Evolutionary conservation across 2,113 vertebrate genomes (phyloP).

Genomic region (Odontesthes bonariensis): DNA sequence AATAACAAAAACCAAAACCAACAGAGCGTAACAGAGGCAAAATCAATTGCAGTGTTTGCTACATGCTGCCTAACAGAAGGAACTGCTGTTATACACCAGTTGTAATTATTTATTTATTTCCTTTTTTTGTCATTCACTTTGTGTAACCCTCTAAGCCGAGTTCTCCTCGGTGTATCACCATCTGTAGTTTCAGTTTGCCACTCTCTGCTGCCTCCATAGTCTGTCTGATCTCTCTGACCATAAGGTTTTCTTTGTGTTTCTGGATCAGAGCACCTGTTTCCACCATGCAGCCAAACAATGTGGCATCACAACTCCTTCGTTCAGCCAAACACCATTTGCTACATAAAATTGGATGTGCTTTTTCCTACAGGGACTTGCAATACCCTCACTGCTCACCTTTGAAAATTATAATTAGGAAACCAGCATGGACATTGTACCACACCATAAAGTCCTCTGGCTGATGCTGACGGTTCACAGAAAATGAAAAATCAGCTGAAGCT

Average conservation of each 20-base stretch:
- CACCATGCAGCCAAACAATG: neutral
- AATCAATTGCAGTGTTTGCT: no score
- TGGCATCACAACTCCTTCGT: neutral
- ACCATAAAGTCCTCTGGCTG: constrained; percentile 25
- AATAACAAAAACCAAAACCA: no score
- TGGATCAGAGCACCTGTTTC: constrained; percentile 8
- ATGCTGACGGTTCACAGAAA: constrained; percentile 22
- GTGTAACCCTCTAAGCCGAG: neutral
- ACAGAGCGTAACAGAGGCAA: no score
- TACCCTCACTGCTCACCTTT: constrained; percentile 41
- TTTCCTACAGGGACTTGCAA: constrained; percentile 24
- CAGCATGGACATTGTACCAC: constrained; percentile 36
- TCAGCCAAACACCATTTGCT: constrained; percentile 40
- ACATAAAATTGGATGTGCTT: constrained; percentile 57
- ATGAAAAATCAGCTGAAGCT: constrained; percentile 28
- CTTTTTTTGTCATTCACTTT: neutral
- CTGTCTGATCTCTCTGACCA: constrained; percentile 18
- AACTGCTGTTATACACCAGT: no score
- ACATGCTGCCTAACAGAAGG: no score
- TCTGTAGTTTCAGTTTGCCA: constrained; percentile 17
- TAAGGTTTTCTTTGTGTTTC: constrained; percentile 32
- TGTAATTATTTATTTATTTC: neutral
- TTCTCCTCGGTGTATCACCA: constrained; percentile 2
- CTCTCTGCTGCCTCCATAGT: constrained; percentile 16
- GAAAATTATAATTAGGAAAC: constrained; percentile 48